Conservation (phyloP, 53 echinoderm and acorn worm species). For the Arbacia lixula region DNA sequence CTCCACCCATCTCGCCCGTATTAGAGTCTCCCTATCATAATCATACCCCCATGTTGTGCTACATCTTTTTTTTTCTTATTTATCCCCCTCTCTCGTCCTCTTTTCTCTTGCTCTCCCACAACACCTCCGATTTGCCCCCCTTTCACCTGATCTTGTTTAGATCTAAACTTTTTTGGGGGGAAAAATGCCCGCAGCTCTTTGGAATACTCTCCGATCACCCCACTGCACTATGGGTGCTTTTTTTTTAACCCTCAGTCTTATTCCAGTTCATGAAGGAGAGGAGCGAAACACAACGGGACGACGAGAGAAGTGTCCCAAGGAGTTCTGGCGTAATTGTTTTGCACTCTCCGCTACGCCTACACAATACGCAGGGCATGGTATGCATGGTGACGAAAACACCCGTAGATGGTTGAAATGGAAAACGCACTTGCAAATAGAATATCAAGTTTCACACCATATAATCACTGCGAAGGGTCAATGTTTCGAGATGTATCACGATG, state of each 20-base stretch:
- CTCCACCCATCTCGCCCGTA: too few species aligned
- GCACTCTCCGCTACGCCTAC: slow-evolving; percentile 5
- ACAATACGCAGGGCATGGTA: too few species aligned
- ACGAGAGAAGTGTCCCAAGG: slow-evolving; percentile 31
- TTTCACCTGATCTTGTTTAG: slow-evolving; percentile 47
- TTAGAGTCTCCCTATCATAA: too few species aligned
- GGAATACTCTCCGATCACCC: slow-evolving; percentile 22
- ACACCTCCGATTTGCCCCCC: slow-evolving; percentile 41
- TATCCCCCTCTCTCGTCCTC: slow-evolving; percentile 19
- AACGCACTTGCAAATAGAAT: too few species aligned
- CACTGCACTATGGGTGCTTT: slow-evolving; percentile 5
- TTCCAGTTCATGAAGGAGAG: too few species aligned
- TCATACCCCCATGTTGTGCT: slow-evolving; percentile 23
- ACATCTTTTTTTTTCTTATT: slow-evolving; percentile 5
- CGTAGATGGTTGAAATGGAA: too few species aligned
- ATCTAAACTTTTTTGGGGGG: slow-evolving; percentile 48
- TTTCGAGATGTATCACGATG: too few species aligned
- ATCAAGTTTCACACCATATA: too few species aligned
- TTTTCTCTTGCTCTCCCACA: background rate
- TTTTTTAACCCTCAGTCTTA: too few species aligned
- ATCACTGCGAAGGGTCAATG: too few species aligned
- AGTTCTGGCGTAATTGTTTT: slow-evolving; percentile 24
- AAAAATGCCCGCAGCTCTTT: slow-evolving; percentile 38
- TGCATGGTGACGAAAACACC: too few species aligned
- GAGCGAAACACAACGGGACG: slow-evolving; percentile 5